Evolutionary conservation across 2,113 vertebrate genomes (phyloP).

Genomic region (Zosterops borbonicus): DNA sequence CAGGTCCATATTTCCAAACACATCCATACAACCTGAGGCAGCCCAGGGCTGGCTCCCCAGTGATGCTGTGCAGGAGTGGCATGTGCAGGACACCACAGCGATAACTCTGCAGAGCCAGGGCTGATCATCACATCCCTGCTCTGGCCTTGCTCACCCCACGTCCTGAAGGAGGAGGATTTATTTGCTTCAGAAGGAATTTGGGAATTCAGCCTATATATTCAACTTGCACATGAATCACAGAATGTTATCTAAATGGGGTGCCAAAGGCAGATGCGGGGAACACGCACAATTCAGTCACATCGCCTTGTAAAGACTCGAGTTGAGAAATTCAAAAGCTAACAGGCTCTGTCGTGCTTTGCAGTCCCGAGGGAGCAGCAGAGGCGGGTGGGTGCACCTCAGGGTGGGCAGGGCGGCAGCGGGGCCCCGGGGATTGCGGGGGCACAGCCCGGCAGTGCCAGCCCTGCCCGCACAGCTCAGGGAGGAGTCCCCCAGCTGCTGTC

Average conservation of each 20-base stretch:
- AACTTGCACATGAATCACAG: background rate
- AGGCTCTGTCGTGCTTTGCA: background rate
- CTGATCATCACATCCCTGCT: background rate
- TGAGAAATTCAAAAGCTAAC: background rate
- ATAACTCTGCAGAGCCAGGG: background rate
- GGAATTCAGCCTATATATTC: background rate
- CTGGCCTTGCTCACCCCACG: background rate
- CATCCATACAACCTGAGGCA: background rate
- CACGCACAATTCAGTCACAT: background rate
- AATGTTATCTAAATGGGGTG: background rate
- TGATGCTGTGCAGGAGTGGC: background rate
- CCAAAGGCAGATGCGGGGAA: background rate
- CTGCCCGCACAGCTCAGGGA: background rate
- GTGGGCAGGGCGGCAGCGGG: fast-evolving
- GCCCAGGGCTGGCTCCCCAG: background rate
- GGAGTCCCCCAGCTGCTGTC: background rate
- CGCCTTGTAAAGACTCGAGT: background rate
- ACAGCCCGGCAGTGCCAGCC: background rate
- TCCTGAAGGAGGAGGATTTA: background rate
- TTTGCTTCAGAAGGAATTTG: background rate
- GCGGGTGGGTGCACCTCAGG: background rate
- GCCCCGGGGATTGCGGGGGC: fast-evolving
- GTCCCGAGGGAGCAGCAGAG: background rate
- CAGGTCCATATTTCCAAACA: background rate
- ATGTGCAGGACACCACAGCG: fast-evolving